phyloP scores from a whole-genome alignment of 2,888 invertebrate genomes.

The Pristionchus entomophagus region DNA sequence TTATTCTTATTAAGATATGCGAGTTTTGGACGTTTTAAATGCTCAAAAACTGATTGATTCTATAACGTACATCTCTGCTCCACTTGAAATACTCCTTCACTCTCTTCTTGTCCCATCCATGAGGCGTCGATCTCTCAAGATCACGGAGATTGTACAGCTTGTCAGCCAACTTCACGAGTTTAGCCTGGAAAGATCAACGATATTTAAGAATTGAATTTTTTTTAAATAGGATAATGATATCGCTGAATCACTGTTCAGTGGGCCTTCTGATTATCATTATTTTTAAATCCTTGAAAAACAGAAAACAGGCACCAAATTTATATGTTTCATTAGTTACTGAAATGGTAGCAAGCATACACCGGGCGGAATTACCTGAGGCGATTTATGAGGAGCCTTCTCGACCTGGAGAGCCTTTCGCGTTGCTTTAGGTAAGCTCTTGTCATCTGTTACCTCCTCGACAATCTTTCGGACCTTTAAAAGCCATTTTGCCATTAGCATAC shows the following conservation, averaged over 20 bases:
- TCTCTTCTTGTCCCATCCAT: conserved; percentile 68
- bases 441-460: conserved; percentile 80
- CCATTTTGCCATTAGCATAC: neutral
- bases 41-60: neutral
- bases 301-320: too few relatives aligned
- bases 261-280: too few relatives aligned
- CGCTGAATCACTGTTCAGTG: too few relatives aligned
- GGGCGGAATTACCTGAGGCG: conserved; percentile 56
- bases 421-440: conserved; percentile 83
- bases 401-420: conserved; percentile 80
- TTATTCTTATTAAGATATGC: neutral
- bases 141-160: conserved; percentile 88
- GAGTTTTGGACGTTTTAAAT: neutral
- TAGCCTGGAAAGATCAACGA: conserved; percentile 80
- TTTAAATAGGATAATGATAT: neutral
- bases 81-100: conserved; percentile 73
- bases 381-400: conserved; percentile 62
- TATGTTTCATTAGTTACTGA: neutral
- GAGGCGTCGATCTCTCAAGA: conserved; percentile 79
- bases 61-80: conserved; percentile 58
- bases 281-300: too few relatives aligned
- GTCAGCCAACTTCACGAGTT: conserved; percentile 87
- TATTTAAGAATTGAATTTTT: neutral
- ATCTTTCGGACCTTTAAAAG: conserved; percentile 78
- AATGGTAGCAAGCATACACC: neutral